These are phyloP conservation scores for Phylloscopus collybita DNA, from an alignment of 2,797 vertebrate genomes.

Conservation along the genomic window DNA sequence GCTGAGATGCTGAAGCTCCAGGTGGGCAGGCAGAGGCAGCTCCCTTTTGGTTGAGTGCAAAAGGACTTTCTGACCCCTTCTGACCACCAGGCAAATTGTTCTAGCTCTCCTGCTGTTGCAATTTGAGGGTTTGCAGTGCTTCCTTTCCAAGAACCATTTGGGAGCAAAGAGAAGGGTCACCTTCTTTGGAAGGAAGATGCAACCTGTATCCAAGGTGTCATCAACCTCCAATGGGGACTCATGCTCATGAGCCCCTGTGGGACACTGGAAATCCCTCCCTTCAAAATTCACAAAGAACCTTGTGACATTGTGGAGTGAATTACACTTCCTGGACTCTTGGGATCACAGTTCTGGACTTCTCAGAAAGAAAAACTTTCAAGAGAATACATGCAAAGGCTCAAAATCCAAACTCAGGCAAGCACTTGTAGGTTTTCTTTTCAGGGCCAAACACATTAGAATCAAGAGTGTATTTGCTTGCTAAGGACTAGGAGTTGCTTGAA, in stretches of 20 bases:
- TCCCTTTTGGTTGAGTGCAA: background rate
- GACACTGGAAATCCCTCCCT: background rate
- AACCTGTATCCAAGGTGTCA: background rate
- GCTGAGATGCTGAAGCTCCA: background rate
- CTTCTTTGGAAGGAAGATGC: background rate
- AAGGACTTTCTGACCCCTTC: background rate
- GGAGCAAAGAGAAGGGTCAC: background rate
- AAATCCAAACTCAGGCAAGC: background rate
- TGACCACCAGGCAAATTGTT: background rate
- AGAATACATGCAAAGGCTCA: background rate
- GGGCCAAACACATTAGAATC: background rate
- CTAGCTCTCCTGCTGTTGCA: background rate
- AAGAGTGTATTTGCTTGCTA: background rate
- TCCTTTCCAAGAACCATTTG: background rate
- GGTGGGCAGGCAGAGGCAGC: background rate
- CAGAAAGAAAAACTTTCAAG: background rate
- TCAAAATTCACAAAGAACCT: background rate
- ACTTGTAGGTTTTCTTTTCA: background rate
- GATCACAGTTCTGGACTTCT: background rate
- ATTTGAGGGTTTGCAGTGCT: background rate
- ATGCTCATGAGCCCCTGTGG: fast-evolving
- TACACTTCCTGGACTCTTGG: background rate
- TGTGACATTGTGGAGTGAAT: background rate
- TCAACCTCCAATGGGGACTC: background rate
- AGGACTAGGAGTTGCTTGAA: background rate